phyloP scores from a whole-genome alignment of 2,888 invertebrate species.

The Dinocampus coccinellae region DNA sequence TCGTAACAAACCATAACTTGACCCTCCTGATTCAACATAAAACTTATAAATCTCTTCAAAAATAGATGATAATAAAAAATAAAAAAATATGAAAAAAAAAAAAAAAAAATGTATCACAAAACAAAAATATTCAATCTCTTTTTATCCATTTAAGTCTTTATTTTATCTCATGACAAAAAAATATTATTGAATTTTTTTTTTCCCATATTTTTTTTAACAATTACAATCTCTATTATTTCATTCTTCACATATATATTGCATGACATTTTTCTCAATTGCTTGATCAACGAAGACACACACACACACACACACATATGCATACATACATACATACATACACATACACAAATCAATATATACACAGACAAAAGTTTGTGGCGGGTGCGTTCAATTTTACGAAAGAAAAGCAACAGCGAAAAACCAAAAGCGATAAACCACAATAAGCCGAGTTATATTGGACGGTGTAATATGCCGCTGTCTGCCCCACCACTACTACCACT shows the following conservation, averaged over 20 bases:
- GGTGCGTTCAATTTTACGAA: conserved; percentile 26
- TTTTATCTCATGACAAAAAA: too few relatives aligned
- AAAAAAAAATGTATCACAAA: neutral
- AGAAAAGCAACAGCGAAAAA: conserved; percentile 48
- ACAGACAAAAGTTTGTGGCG: conserved; percentile 7
- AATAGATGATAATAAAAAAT: too few relatives aligned
- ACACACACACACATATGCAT: neutral
- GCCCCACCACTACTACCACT: conserved; percentile 44
- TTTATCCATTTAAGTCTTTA: neutral
- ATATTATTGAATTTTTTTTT: neutral
- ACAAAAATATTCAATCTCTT: neutral
- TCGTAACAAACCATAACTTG: conserved; percentile 4
- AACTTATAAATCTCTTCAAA: neutral
- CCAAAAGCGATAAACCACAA: conserved; percentile 59
- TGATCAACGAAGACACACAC: conserved; percentile 13
- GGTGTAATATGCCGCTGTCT: conserved; percentile 58
- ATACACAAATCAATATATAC: neutral
- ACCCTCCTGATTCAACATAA: conserved; percentile 9
- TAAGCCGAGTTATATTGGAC: conserved; percentile 61
- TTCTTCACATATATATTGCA: neutral
- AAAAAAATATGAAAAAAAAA: neutral
- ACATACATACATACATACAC: conserved; percentile 6
- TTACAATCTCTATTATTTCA: neutral
- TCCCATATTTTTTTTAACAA: neutral
- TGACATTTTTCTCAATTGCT: conserved; percentile 24